Conservation (phyloP, 2,888 invertebrate species). For the Lissonota sp. region DNA sequence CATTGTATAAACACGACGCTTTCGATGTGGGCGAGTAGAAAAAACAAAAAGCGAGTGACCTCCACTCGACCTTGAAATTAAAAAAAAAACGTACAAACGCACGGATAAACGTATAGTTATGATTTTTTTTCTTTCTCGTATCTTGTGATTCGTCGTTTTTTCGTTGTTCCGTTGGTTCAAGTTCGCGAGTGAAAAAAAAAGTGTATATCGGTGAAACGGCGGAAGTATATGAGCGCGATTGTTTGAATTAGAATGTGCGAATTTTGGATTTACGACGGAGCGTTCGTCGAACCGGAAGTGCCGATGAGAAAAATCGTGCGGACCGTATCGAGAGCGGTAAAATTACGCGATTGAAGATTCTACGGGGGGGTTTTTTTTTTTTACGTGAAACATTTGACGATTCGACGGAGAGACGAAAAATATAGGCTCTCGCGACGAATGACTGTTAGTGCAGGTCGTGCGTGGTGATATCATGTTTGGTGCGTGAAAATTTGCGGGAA, state of each 20-base stretch:
- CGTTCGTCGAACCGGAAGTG: slow-evolving; percentile 1
- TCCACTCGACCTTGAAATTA: too few relatives aligned
- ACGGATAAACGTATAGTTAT: neutral
- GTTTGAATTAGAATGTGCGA: slow-evolving; percentile 27
- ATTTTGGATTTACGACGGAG: slow-evolving; percentile 36
- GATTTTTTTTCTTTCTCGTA: neutral
- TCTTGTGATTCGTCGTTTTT: neutral
- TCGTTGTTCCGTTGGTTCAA: neutral
- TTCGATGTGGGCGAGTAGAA: neutral
- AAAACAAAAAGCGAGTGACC: slow-evolving; percentile 19
- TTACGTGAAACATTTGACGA: neutral
- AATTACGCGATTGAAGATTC: slow-evolving; percentile 31
- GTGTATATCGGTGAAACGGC: neutral
- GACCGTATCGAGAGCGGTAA: neutral
- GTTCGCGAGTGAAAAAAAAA: slow-evolving; percentile 25
- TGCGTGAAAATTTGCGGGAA: slow-evolving; percentile 66
- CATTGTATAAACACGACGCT: neutral
- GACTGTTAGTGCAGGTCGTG: neutral
- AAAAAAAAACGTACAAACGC: neutral
- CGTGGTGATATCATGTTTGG: slow-evolving; percentile 70
- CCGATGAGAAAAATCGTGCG: neutral
- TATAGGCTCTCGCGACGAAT: slow-evolving; percentile 11
- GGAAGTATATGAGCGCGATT: neutral
- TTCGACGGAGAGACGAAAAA: neutral
- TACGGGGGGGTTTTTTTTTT: neutral